Evolutionary conservation across 2,113 vertebrate species (phyloP).

Genomic region (Gadus macrocephalus): DNA sequence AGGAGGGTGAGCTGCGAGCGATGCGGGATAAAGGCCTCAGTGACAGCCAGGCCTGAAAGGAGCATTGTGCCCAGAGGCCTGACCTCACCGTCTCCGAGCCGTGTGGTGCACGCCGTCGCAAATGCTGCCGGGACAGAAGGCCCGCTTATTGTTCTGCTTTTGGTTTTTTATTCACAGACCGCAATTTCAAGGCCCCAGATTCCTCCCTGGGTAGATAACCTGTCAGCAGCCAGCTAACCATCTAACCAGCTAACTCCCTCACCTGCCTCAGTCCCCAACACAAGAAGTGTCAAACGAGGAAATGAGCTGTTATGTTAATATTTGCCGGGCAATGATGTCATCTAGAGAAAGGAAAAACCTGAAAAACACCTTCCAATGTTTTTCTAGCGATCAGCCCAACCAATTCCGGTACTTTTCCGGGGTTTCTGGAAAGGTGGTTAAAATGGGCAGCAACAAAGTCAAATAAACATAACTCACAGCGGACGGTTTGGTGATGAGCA

Average conservation of each 20-base stretch:
- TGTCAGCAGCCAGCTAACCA: too few species aligned
- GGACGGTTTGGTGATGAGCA: too few species aligned
- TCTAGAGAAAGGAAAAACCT: slow-evolving; percentile 31
- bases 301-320: slow-evolving; percentile 20
- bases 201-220: neutral
- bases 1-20: slow-evolving; percentile 41
- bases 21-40: slow-evolving; percentile 61
- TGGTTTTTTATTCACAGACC: slow-evolving; percentile 16
- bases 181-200: slow-evolving; percentile 3
- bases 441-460: neutral
- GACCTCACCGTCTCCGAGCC: slow-evolving; percentile 63
- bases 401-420: slow-evolving; percentile 34
- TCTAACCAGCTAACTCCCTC: too few species aligned
- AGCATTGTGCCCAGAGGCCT: slow-evolving; percentile 55
- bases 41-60: slow-evolving; percentile 59
- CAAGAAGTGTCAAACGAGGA: slow-evolving; percentile 24
- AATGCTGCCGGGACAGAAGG: slow-evolving; percentile 43
- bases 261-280: neutral
- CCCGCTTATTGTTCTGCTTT: slow-evolving; percentile 35
- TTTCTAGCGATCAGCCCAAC: slow-evolving; percentile 28
- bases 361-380: slow-evolving; percentile 31
- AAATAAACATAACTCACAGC: too few species aligned
- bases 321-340: slow-evolving; percentile 27
- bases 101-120: slow-evolving; percentile 51
- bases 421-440: neutral